Percentiles rank a stretch among this genome's conserved stretches.
Evolutionary conservation across 1,140 invertebrate species (phyloP).

Genomic region (Pseudoatta argentina): DNA sequence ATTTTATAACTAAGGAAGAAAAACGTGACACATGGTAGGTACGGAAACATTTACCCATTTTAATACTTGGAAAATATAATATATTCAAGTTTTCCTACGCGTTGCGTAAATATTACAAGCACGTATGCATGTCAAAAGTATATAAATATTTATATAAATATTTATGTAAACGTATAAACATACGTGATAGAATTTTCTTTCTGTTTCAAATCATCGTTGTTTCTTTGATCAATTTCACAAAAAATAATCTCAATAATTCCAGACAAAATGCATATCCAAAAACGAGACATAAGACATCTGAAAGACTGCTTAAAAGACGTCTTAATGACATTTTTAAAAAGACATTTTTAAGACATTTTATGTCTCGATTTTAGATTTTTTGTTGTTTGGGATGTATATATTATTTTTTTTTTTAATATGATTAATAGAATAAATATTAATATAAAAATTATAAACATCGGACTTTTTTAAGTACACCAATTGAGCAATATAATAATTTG

Average conservation of each 20-base stretch:
- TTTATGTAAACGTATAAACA: constrained; percentile 1
- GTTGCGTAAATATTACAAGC: constrained; percentile 11
- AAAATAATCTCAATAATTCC: neutral
- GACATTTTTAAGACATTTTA: too few species aligned
- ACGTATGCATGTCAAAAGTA: neutral
- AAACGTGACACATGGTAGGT: neutral
- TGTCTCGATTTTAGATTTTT: too few species aligned
- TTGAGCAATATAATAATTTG: neutral
- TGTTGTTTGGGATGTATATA: neutral
- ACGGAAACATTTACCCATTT: neutral
- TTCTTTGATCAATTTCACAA: neutral
- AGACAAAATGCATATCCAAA: too few species aligned
- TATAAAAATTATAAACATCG: neutral
- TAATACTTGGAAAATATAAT: neutral
- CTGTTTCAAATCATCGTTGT: neutral
- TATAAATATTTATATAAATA: too few species aligned
- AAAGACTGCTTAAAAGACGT: too few species aligned
- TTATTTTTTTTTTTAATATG: neutral
- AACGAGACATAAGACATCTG: too few species aligned
- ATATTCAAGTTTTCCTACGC: neutral
- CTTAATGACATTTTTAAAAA: too few species aligned
- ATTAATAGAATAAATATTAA: neutral
- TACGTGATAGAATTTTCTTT: neutral
- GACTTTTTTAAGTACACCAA: neutral
- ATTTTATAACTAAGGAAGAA: neutral